phyloP scores from a whole-genome alignment of 2,797 vertebrate genomes.

The Lates japonicus region DNA sequence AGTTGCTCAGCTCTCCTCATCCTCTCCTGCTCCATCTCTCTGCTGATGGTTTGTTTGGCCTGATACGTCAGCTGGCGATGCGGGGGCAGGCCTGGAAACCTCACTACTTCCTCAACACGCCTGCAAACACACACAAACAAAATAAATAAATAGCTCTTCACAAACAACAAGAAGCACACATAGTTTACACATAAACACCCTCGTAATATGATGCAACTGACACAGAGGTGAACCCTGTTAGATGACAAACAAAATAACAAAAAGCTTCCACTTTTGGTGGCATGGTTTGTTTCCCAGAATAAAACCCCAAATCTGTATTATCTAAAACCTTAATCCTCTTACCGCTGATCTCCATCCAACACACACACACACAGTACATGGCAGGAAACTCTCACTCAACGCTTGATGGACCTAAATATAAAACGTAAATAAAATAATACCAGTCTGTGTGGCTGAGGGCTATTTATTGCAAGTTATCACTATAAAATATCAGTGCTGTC shows the following conservation, averaged over 20 bases:
- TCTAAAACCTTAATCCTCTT: slow-evolving; percentile 81
- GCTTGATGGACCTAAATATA: slow-evolving; percentile 14
- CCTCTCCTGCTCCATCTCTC: slow-evolving; percentile 95
- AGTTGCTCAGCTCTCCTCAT: slow-evolving; percentile 92
- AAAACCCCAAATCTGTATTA: slow-evolving; percentile 62
- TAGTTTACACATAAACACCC: slow-evolving; percentile 3
- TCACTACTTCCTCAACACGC: slow-evolving; percentile 91
- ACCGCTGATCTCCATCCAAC: slow-evolving; percentile 50
- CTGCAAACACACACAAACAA: slow-evolving; percentile 72
- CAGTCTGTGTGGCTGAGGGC: background rate
- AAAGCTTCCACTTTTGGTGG: slow-evolving; percentile 30
- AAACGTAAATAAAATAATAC: slow-evolving; percentile 23
- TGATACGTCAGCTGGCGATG: slow-evolving; percentile 94
- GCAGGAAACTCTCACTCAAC: slow-evolving; percentile 13
- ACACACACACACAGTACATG: background rate
- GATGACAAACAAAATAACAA: slow-evolving; percentile 37
- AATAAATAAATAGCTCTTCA: background rate
- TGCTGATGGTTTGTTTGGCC: slow-evolving; percentile 95
- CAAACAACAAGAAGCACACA: slow-evolving; percentile 2
- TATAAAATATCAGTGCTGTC: background rate
- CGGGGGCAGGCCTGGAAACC: slow-evolving; percentile 89
- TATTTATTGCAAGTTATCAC: slow-evolving; percentile 11
- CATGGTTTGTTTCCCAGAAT: slow-evolving; percentile 50
- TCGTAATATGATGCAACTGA: background rate
- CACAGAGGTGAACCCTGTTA: slow-evolving; percentile 25